Evolutionary conservation across 1,140 invertebrate genomes (phyloP), one percentile per base, ranked within the genome.

Genomic region (Parapsyche elsis): DNA sequence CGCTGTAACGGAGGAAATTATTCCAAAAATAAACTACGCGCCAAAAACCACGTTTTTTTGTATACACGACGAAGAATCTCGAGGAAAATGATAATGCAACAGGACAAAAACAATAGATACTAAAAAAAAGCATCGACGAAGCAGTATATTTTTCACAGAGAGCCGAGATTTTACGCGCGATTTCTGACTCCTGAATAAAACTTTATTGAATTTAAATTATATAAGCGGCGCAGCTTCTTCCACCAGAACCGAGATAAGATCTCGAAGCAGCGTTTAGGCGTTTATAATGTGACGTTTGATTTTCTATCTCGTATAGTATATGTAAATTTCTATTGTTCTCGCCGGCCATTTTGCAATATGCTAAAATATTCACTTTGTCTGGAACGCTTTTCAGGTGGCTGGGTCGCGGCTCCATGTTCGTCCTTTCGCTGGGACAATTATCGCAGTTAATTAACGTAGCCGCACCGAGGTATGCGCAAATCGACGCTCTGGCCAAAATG

Each of bases 401-500:
- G 9, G 92, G 93, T 16, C 90, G 96, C 57, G 97, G 97, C 14
- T 97, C 95, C 0, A 98, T 98, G 97, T 97, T 97, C 88, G 95
- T 98, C 0, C 92, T 97, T 82, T 98, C 96, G 0, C 87, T 90
- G 30, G 86, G 90, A 21, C 96, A 98, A 85, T 93, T 97, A 80
- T 88, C 90, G 81, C 86, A 88, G 77, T 88, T 98, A 73, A 88
- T 96, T 83, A 85, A 71, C 24, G 38, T 45, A 4, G 12, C 49
- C 12, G 49, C 16, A 53, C 49, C 49, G 10, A 53, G 16, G 4
- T 10, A 67, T n/a, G n/a, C n/a, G n/a, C n/a, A n/a, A n/a, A n/a
- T n/a, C n/a, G n/a, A n/a, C n/a, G n/a, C n/a, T 23, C 19, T 5
- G 7, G n/a, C 12, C 16, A 64, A 21, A 86, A 85, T 91, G 87